A percentile compares a stretch with the other conserved stretches of the same genome.
Evolutionary conservation across 2,888 invertebrate genomes (phyloP).

Genomic region (Scaptomyza cyrtandrae): DNA sequence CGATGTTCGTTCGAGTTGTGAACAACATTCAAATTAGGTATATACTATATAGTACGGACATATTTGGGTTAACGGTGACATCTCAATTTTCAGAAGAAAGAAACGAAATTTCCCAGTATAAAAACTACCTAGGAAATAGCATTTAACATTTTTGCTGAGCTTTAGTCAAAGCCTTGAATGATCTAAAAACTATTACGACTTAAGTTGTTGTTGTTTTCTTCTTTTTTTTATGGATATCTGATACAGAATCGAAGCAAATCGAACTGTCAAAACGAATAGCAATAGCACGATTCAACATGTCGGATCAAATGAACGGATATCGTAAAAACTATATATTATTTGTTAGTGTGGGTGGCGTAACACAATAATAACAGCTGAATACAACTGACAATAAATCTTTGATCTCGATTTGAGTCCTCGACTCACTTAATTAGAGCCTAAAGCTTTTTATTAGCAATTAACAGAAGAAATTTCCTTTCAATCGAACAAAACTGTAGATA

Average conservation of each 20-base stretch:
- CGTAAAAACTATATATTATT: background rate
- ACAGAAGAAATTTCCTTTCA: slow-evolving; percentile 28
- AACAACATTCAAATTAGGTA: slow-evolving; percentile 10
- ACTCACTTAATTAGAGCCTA: background rate
- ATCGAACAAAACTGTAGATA: background rate
- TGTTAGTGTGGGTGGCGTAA: slow-evolving; percentile 8
- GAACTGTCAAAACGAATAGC: background rate
- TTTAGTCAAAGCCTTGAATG: background rate
- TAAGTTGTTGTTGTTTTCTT: background rate
- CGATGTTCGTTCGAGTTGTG: slow-evolving; percentile 28
- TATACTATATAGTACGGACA: background rate
- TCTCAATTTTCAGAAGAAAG: background rate
- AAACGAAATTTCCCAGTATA: too few species aligned
- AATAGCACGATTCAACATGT: slow-evolving; percentile 3
- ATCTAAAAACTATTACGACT: background rate
- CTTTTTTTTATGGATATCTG: background rate
- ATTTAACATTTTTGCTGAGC: too few species aligned
- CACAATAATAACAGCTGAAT: slow-evolving; percentile 9
- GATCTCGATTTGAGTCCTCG: background rate
- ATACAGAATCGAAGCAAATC: slow-evolving; percentile 1
- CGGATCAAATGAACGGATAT: slow-evolving; percentile 1
- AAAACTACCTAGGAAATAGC: too few species aligned
- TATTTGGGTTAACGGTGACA: slow-evolving; percentile 9
- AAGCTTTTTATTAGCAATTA: slow-evolving; percentile 12
- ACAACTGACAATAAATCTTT: slow-evolving; percentile 1